Evolutionary conservation across 2,888 invertebrate genomes (phyloP).

Genomic region (Dolomedes plantarius): DNA sequence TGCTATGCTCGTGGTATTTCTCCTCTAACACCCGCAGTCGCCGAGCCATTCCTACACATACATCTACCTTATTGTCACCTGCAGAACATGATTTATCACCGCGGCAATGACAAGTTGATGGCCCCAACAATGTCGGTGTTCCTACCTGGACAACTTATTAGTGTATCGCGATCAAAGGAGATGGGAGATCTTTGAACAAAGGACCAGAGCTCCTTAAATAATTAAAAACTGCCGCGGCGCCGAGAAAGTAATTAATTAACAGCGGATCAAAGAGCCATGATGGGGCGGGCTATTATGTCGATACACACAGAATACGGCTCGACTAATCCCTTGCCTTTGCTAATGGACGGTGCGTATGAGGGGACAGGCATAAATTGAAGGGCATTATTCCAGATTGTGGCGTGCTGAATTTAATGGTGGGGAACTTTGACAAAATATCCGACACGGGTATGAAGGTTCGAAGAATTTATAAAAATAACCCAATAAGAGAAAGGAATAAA

Average conservation of each 20-base stretch:
- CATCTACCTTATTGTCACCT: neutral
- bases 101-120: constrained; percentile 12
- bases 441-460: too few species aligned
- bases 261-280: neutral
- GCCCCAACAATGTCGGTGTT: constrained; percentile 14
- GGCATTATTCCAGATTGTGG: too few species aligned
- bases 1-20: too few species aligned
- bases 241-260: constrained; percentile 11
- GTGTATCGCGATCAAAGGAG: constrained; percentile 6
- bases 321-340: neutral
- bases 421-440: too few species aligned
- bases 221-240: constrained; percentile 12
- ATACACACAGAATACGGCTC: neutral
- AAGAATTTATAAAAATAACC: too few species aligned
- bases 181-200: neutral
- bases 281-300: constrained; percentile 2
- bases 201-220: neutral
- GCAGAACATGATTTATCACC: neutral
- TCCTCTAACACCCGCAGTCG: too few species aligned
- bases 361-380: neutral
- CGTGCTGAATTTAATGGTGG: too few species aligned
- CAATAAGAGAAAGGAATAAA: too few species aligned
- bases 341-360: neutral
- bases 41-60: neutral
- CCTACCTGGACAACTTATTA: constrained; percentile 5